Conservation (phyloP, 2,888 invertebrate genomes). For the Muscina levida region DNA sequence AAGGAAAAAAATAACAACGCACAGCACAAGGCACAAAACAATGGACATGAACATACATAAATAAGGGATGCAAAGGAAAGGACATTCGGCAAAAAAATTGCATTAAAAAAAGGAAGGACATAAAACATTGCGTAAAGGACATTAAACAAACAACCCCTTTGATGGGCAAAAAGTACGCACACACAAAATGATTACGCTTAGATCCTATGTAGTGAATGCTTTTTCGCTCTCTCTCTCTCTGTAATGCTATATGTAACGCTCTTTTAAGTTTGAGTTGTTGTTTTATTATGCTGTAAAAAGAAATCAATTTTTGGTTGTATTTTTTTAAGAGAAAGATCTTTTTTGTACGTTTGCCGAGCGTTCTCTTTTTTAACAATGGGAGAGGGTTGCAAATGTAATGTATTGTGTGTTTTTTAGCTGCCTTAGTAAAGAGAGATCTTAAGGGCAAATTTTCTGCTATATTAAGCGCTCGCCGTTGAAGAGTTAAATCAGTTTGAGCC, state of each 20-base stretch:
- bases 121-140: conserved; percentile 42
- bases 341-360: conserved; percentile 66
- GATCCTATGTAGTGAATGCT: conserved; percentile 36
- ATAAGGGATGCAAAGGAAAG: conserved; percentile 47
- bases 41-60: conserved; percentile 1
- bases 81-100: conserved; percentile 47
- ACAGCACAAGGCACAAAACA: conserved; percentile 34
- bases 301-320: too few species aligned
- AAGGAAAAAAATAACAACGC: too few species aligned
- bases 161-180: conserved; percentile 16
- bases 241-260: not conserved
- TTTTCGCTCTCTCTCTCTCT: not conserved
- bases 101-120: conserved; percentile 43
- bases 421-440: conserved; percentile 36
- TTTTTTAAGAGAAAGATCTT: conserved; percentile 64
- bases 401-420: conserved; percentile 63
- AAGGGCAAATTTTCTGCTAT: conserved; percentile 70
- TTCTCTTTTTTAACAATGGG: conserved; percentile 38
- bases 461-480: conserved; percentile 73
- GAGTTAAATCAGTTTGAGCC: conserved; percentile 79
- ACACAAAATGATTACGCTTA: not conserved
- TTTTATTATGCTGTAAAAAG: not conserved
- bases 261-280: conserved; percentile 25
- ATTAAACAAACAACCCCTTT: conserved; percentile 50
- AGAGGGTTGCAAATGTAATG: conserved; percentile 41